These are phyloP conservation scores for Oryzias melastigma DNA, from an alignment of 2,113 vertebrate genomes.

Conservation along the genomic window DNA sequence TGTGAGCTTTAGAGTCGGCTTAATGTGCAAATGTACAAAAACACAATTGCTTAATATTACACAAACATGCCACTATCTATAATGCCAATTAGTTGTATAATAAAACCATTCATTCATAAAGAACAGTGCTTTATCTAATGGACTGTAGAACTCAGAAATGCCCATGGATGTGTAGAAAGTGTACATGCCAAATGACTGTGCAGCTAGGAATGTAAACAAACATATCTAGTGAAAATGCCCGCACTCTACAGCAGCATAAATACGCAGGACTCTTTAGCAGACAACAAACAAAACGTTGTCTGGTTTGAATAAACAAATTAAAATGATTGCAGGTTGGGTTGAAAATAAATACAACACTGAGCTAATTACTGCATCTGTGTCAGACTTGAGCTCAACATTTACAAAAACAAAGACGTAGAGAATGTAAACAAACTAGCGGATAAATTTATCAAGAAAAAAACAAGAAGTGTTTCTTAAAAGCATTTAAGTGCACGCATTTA, in stretches of 20 bases:
- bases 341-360: constrained; percentile 59
- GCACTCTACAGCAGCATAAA: constrained; percentile 17
- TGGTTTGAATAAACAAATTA: constrained; percentile 58
- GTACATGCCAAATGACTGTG: constrained; percentile 18
- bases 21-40: constrained; percentile 4
- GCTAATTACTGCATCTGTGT: constrained; percentile 53
- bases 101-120: constrained; percentile 52
- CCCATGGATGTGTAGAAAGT: background rate
- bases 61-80: constrained; percentile 30
- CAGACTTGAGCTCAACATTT: constrained; percentile 26
- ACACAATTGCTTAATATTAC: constrained; percentile 15
- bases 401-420: constrained; percentile 10
- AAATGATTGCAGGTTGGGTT: constrained; percentile 56
- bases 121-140: constrained; percentile 48
- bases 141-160: constrained; percentile 28
- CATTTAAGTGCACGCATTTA: background rate
- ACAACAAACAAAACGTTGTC: constrained; percentile 47
- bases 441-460: constrained; percentile 20
- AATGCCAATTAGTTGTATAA: constrained; percentile 59
- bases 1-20: constrained; percentile 5
- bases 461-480: constrained; percentile 3
- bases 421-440: constrained; percentile 1
- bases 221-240: constrained; percentile 16
- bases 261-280: constrained; percentile 19
- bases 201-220: constrained; percentile 39